Conservation (phyloP, 2,113 vertebrate species). For the Romanogobio albipinnatus region DNA sequence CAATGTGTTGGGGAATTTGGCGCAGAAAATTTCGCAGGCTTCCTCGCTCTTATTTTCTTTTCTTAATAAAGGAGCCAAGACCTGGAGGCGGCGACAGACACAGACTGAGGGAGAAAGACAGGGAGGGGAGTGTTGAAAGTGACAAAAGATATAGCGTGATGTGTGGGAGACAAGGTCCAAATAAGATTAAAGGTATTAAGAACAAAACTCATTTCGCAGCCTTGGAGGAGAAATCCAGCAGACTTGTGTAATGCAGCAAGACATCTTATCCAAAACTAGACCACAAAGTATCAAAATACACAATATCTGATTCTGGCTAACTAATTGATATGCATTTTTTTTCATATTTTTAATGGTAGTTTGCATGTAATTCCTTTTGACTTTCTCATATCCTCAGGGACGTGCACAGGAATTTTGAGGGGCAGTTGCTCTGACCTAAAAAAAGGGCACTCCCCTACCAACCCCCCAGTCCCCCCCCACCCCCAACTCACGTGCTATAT, state of each 20-base stretch:
- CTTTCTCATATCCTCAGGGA: neutral
- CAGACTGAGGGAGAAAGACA: constrained; percentile 34
- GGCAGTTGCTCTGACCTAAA: too few relatives aligned
- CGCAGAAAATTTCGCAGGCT: constrained; percentile 8
- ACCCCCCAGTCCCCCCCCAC: too few relatives aligned
- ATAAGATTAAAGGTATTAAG: constrained; percentile 40
- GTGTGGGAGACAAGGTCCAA: constrained; percentile 8
- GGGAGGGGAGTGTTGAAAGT: constrained; percentile 18
- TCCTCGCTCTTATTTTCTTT: constrained; percentile 34
- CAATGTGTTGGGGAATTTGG: constrained; percentile 38
- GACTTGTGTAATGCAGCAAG: constrained; percentile 7
- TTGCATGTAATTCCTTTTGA: neutral
- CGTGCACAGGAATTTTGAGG: too few relatives aligned
- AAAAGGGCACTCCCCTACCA: too few relatives aligned
- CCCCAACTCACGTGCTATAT: too few relatives aligned
- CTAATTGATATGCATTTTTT: neutral
- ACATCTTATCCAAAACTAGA: neutral
- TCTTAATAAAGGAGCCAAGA: constrained; percentile 53
- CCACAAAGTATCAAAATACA: neutral
- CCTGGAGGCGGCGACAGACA: constrained; percentile 51
- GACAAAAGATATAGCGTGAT: constrained; percentile 35
- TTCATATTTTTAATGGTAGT: neutral
- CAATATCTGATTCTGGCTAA: neutral
- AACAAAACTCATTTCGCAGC: constrained; percentile 60
- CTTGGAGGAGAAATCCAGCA: constrained; percentile 69